These are phyloP conservation scores for Morbakka virulenta DNA, from an alignment of 30 jellyfish, hydroid and myxozoan genomes.

Conservation along the genomic window DNA sequence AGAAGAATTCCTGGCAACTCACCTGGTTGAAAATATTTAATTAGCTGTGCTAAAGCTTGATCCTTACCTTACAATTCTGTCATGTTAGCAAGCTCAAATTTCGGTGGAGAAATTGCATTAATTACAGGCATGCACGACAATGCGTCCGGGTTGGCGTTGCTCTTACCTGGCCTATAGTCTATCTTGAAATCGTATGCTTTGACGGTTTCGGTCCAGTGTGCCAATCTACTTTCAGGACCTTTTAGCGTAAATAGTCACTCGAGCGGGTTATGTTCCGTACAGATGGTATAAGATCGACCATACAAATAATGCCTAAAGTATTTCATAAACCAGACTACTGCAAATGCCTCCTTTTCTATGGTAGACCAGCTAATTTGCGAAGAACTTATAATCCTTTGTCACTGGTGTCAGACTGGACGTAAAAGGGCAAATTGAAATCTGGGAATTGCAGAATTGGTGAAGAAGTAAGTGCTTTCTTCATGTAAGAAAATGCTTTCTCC, in stretches of 20 bases:
- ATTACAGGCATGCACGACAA: conserved; percentile 45
- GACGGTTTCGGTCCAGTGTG: conserved; percentile 43
- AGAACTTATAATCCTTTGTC: conserved; percentile 10
- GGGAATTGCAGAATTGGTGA: conserved; percentile 28
- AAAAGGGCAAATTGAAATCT: conserved; percentile 22
- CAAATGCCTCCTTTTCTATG: conserved; percentile 52
- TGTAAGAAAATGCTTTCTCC: no score
- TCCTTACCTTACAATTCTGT: conserved; percentile 30
- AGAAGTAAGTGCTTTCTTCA: no score
- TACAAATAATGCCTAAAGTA: conserved; percentile 22
- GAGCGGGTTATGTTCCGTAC: conserved; percentile 54
- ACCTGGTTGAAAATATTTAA: conserved; percentile 17
- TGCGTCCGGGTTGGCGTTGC: conserved; percentile 55
- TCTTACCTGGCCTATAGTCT: conserved; percentile 48
- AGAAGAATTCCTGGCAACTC: conserved; percentile 33
- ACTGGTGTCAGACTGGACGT: conserved; percentile 37
- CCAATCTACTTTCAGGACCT: conserved; percentile 25
- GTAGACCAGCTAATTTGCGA: conserved; percentile 13
- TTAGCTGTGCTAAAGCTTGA: conserved; percentile 11
- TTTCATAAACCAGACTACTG: conserved; percentile 27
- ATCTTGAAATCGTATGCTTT: no score
- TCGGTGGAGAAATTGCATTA: conserved; percentile 39
- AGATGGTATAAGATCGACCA: conserved; percentile 40
- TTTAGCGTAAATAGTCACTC: conserved; percentile 33
- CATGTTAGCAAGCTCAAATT: conserved; percentile 27